These are phyloP conservation scores for Aelia acuminata DNA, from an alignment of 2,888 invertebrate species.

Conservation along the genomic window DNA sequence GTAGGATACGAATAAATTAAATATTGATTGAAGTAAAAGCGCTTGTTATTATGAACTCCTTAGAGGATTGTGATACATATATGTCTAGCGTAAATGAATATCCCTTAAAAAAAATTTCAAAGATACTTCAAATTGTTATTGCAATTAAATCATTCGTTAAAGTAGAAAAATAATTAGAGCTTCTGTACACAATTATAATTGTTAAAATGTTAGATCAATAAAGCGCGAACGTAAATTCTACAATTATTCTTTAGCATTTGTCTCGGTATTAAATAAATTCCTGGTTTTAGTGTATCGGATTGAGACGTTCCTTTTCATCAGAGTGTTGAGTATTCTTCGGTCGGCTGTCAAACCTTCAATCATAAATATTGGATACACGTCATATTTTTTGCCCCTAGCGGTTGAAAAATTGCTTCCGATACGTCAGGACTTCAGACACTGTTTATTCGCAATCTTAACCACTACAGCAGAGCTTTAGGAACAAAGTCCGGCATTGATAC, in stretches of 20 bases:
- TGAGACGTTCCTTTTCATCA: neutral
- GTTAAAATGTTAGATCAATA: neutral
- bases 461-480: neutral
- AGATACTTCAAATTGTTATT: too few relatives aligned
- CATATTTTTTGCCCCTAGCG: neutral
- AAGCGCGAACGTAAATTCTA: neutral
- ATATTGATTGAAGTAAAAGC: too few relatives aligned
- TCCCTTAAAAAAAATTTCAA: too few relatives aligned
- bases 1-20: too few relatives aligned
- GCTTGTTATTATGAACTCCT: too few relatives aligned
- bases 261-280: neutral
- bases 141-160: too few relatives aligned
- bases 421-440: neutral
- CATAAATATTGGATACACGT: slow-evolving; percentile 10
- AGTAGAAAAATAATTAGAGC: neutral
- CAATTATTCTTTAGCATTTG: neutral
- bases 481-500: neutral
- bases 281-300: neutral
- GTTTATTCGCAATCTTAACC: neutral
- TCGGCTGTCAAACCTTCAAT: slow-evolving; percentile 5
- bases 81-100: too few relatives aligned
- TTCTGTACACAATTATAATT: neutral
- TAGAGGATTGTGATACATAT: too few relatives aligned
- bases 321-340: neutral
- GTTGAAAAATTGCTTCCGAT: slow-evolving; percentile 8